Conservation (phyloP, 1,140 invertebrate species). For the Uloborus diversus region DNA sequence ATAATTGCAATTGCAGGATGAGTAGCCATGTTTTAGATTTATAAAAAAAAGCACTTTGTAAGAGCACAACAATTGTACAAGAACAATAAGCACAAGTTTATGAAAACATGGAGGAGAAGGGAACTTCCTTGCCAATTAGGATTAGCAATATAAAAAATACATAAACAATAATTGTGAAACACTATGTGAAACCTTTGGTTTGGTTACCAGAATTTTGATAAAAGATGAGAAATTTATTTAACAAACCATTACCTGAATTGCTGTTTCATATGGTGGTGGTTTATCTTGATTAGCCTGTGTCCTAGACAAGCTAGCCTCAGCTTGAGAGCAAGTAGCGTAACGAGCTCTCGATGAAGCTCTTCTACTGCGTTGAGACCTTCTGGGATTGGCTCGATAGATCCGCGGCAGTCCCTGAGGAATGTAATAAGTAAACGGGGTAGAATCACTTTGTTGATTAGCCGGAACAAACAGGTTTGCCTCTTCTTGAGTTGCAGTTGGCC, state of each 20-base stretch:
- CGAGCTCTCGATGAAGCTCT: conserved; percentile 9
- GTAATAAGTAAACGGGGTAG: conserved; percentile 31
- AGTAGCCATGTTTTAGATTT: too few relatives aligned
- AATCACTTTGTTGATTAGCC: conserved; percentile 7
- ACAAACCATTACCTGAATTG: conserved; percentile 20
- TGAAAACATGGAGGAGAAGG: too few relatives aligned
- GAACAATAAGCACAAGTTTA: too few relatives aligned
- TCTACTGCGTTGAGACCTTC: background rate
- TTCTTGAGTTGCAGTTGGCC: background rate
- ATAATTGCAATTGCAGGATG: too few relatives aligned
- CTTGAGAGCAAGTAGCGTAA: conserved; percentile 34
- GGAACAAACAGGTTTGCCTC: conserved; percentile 12
- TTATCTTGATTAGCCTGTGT: conserved; percentile 40
- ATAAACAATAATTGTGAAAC: too few relatives aligned
- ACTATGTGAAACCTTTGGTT: too few relatives aligned
- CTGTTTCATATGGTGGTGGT: conserved; percentile 47
- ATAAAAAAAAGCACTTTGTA: too few relatives aligned
- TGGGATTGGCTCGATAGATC: conserved; percentile 23
- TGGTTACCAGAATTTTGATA: too few relatives aligned
- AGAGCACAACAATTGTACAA: too few relatives aligned
- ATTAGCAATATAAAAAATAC: too few relatives aligned
- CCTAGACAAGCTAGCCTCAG: conserved; percentile 16
- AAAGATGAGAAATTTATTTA: background rate
- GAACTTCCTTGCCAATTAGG: too few relatives aligned
- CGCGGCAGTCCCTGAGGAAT: conserved; percentile 7